Conservation (phyloP, 2,797 vertebrate species). For the Takifugu rubripes region DNA sequence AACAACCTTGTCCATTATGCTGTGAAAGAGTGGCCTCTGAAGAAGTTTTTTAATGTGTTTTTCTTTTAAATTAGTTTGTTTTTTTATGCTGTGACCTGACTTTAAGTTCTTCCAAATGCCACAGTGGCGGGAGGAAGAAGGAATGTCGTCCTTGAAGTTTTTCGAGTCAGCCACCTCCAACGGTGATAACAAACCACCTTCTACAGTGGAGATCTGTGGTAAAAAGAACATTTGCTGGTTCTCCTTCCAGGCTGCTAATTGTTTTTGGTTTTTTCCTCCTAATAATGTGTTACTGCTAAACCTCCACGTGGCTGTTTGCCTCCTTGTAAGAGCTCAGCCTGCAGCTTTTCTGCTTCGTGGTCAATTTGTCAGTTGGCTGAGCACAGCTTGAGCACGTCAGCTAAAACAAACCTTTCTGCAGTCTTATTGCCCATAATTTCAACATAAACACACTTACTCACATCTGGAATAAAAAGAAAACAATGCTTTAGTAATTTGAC, state of each 20-base stretch:
- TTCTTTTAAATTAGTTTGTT: conserved; percentile 35
- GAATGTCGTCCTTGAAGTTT: conserved; percentile 4
- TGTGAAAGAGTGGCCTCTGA: conserved; percentile 6
- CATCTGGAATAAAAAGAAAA: no score
- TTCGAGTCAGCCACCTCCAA: background rate
- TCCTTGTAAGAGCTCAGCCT: conserved; percentile 40
- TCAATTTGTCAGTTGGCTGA: conserved; percentile 52
- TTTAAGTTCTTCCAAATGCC: conserved; percentile 25
- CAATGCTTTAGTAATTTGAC: no score
- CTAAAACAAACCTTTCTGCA: conserved; percentile 35
- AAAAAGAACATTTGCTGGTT: no score
- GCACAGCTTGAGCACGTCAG: conserved; percentile 41
- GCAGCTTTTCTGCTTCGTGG: conserved; percentile 34
- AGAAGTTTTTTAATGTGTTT: conserved; percentile 27
- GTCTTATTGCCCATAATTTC: conserved; percentile 5
- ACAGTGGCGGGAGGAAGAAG: conserved; percentile 2
- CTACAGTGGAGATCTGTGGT: background rate
- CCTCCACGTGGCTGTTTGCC: conserved; percentile 22
- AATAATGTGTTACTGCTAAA: conserved; percentile 27
- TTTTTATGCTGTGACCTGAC: conserved; percentile 35
- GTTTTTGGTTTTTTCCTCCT: conserved; percentile 3
- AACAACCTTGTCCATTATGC: no score
- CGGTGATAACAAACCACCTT: background rate
- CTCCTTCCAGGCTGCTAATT: no score
- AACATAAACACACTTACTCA: conserved; percentile 5